Percentiles rank a stretch among this genome's conserved stretches.
Evolutionary conservation across 2,888 invertebrate genomes (phyloP).

Genomic region (Eudemis profundana): DNA sequence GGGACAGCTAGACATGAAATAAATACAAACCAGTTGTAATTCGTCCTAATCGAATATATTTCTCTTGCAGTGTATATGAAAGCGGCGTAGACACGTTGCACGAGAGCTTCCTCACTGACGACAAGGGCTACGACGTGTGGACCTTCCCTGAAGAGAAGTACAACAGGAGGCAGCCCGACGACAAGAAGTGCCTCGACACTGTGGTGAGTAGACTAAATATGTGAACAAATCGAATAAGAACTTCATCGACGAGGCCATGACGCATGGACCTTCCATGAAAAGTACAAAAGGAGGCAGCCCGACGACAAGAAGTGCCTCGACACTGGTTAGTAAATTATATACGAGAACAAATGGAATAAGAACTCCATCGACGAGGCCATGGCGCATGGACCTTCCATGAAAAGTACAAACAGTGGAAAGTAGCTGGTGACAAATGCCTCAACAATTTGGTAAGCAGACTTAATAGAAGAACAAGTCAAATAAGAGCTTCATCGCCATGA

Average conservation of each 20-base stretch:
- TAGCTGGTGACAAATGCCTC: too few species aligned
- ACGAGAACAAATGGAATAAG: too few species aligned
- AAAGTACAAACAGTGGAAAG: conserved; percentile 50
- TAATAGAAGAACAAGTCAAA: too few species aligned
- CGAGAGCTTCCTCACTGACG: conserved; percentile 69
- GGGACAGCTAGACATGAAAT: too few species aligned
- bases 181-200: conserved; percentile 68
- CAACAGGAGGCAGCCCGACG: conserved; percentile 63
- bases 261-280: conserved; percentile 72
- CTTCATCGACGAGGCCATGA: conserved; percentile 71
- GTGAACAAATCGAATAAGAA: conserved; percentile 36
- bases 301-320: conserved; percentile 66
- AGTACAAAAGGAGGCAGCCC: conserved; percentile 62
- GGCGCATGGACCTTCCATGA: conserved; percentile 76
- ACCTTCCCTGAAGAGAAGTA: conserved; percentile 69
- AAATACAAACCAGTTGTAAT: too few species aligned
- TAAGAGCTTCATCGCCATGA: too few species aligned
- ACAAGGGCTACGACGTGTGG: conserved; percentile 74
- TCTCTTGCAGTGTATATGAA: conserved; percentile 66
- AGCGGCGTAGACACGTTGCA: conserved; percentile 64
- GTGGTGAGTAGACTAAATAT: conserved; percentile 58
- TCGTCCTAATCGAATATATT: too few species aligned
- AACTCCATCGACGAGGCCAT: conserved; percentile 61
- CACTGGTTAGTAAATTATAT: conserved; percentile 63
- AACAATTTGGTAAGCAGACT: too few species aligned